Evolutionary conservation across 1,140 invertebrate genomes (phyloP).

Genomic region (Drosophila subpulchrella): DNA sequence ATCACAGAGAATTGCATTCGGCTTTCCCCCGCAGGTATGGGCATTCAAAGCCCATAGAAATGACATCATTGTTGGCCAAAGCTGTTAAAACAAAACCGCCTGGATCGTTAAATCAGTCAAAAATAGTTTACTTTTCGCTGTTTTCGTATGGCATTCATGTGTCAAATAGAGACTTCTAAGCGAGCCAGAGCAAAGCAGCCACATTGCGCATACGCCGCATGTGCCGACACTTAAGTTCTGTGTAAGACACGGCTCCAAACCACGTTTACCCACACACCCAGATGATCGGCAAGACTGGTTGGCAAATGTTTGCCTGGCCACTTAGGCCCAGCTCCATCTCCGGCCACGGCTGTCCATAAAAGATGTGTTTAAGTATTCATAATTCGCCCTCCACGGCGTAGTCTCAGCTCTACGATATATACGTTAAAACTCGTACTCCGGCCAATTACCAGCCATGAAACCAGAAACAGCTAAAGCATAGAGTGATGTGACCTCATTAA

Average conservation of each 20-base stretch:
- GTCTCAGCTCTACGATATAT: not conserved
- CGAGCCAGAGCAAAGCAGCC: slow-evolving; percentile 26
- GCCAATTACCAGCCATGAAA: slow-evolving; percentile 50
- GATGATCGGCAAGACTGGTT: slow-evolving; percentile 11
- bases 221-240: slow-evolving; percentile 68
- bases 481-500: slow-evolving; percentile 74
- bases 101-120: slow-evolving; percentile 55
- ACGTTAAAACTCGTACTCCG: slow-evolving; percentile 19
- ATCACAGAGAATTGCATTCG: slow-evolving; percentile 38
- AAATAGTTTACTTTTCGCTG: slow-evolving; percentile 45
- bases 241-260: slow-evolving; percentile 47
- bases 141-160: slow-evolving; percentile 67
- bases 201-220: slow-evolving; percentile 74
- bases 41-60: slow-evolving; percentile 8
- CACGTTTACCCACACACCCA: slow-evolving; percentile 56
- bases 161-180: slow-evolving; percentile 42
- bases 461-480: slow-evolving; percentile 34
- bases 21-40: slow-evolving; percentile 4
- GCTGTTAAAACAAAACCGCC: slow-evolving; percentile 25
- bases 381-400: slow-evolving; percentile 39
- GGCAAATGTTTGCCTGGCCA: slow-evolving; percentile 67
- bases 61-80: slow-evolving; percentile 65
- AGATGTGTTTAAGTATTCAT: slow-evolving; percentile 56
- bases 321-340: slow-evolving; percentile 52
- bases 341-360: slow-evolving; percentile 53